Percentiles rank a stretch among this genome's conserved stretches.
These are phyloP conservation scores for Coregonus sp. DNA, from an alignment of 2,797 vertebrate species.

Conservation along the genomic window DNA sequence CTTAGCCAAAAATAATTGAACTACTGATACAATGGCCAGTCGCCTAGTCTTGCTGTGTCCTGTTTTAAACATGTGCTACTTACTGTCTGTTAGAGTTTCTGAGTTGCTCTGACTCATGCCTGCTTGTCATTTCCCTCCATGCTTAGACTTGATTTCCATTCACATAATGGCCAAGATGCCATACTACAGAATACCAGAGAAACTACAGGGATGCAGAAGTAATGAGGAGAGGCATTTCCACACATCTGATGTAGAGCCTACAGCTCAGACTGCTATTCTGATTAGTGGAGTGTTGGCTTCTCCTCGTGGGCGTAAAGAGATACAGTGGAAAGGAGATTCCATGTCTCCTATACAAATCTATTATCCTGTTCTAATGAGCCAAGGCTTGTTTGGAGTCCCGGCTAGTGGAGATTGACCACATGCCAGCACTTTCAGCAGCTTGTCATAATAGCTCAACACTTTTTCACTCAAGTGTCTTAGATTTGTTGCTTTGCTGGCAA, in stretches of 20 bases:
- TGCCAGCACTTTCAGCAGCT: constrained; percentile 29
- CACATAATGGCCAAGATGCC: background rate
- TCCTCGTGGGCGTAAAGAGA: background rate
- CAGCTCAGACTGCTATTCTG: background rate
- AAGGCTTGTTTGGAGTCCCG: constrained; percentile 13
- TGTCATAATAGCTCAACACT: constrained; percentile 28
- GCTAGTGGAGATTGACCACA: constrained; percentile 14
- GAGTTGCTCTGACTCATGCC: background rate
- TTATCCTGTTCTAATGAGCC: constrained; percentile 39
- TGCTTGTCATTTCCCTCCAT: background rate
- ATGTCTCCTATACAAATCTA: constrained; percentile 24
- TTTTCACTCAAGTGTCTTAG: background rate
- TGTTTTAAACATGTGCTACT: background rate
- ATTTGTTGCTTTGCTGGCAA: background rate
- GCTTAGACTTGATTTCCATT: background rate
- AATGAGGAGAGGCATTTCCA: background rate
- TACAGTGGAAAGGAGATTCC: constrained; percentile 19
- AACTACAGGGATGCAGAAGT: background rate
- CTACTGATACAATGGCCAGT: no score
- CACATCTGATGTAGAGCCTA: background rate
- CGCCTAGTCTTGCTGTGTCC: background rate
- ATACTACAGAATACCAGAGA: background rate
- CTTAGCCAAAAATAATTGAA: no score
- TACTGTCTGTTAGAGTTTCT: background rate
- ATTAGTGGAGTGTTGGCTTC: constrained; percentile 8